phyloP scores from a whole-genome alignment of 2,113 vertebrate species.

The Prolemur simus region DNA sequence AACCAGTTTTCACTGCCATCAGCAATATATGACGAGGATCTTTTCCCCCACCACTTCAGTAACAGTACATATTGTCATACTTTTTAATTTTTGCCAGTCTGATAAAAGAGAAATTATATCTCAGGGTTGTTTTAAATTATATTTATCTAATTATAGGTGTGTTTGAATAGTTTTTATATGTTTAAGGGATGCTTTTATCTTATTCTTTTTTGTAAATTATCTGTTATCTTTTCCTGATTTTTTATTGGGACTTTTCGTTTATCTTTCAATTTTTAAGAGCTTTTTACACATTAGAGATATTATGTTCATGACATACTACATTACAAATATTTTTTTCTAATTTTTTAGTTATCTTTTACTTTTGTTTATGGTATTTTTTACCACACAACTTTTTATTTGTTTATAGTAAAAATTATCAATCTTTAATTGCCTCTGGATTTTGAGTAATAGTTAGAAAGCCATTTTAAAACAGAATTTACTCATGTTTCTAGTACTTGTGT shows the following conservation, averaged over 20 bases:
- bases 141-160: neutral
- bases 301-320: neutral
- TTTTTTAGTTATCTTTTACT: neutral
- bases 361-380: neutral
- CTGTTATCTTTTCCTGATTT: neutral
- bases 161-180: neutral
- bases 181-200: neutral
- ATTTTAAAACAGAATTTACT: neutral
- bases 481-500: neutral
- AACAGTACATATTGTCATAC: neutral
- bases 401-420: neutral
- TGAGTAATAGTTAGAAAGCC: neutral
- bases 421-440: neutral
- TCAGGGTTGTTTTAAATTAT: neutral
- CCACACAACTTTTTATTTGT: neutral
- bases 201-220: neutral
- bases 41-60: neutral
- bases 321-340: neutral
- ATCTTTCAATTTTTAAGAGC: neutral
- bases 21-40: neutral
- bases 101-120: neutral
- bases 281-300: neutral
- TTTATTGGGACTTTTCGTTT: neutral
- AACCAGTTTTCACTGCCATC: neutral
- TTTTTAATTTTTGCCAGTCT: neutral